phyloP scores from a whole-genome alignment of 2,113 vertebrate species.

The Ptychochromis oligacanthus region DNA sequence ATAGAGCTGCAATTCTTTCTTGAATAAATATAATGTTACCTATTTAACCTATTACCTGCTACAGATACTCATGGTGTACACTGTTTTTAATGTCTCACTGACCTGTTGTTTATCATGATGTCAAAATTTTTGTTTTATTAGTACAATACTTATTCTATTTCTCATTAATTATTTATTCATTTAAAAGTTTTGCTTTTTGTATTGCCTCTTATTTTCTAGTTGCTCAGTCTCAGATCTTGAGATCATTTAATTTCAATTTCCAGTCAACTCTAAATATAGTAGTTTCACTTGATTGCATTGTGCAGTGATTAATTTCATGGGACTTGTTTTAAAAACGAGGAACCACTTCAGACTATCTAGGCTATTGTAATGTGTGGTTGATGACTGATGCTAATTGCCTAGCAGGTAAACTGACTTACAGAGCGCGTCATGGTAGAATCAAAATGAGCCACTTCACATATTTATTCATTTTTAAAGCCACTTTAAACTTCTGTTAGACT shows the following conservation, averaged over 20 bases:
- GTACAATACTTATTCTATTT: background rate
- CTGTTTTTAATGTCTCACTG: background rate
- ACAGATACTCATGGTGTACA: background rate
- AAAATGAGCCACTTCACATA: conserved; percentile 34
- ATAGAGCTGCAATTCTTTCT: background rate
- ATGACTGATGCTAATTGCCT: conserved; percentile 12
- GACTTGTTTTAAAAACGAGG: background rate
- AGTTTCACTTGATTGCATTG: conserved; percentile 5
- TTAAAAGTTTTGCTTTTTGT: background rate
- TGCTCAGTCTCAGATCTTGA: background rate
- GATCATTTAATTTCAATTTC: background rate
- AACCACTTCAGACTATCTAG: background rate
- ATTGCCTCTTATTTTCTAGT: background rate
- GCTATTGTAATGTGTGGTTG: conserved; percentile 8
- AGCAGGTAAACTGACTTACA: conserved; percentile 19
- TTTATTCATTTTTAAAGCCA: conserved; percentile 37
- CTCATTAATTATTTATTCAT: background rate
- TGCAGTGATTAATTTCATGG: background rate
- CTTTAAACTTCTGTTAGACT: conserved; percentile 15
- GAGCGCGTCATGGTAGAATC: conserved; percentile 13
- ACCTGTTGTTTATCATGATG: background rate
- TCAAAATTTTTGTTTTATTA: background rate
- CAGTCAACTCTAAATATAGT: background rate
- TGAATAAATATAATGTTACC: background rate
- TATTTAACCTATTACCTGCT: background rate